These are phyloP conservation scores for Cryptosula pallasiana DNA, from an alignment of 2,888 invertebrate genomes.

Conservation along the genomic window DNA sequence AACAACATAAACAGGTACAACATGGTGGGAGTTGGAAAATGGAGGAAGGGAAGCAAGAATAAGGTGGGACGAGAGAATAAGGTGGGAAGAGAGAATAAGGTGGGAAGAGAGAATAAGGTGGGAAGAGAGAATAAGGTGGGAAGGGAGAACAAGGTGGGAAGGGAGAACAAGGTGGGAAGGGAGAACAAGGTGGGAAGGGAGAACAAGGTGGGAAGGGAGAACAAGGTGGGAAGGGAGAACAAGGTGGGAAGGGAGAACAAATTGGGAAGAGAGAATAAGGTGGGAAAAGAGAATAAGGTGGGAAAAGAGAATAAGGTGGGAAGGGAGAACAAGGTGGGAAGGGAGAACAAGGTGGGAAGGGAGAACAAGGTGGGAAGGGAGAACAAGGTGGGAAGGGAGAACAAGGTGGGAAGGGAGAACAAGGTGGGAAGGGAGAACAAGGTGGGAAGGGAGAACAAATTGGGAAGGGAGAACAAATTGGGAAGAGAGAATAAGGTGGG, in stretches of 20 bases:
- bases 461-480: too few species aligned
- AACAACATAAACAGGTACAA: too few species aligned
- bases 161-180: constrained; percentile 2
- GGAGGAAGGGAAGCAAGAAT: neutral
- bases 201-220: neutral
- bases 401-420: too few species aligned
- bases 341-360: constrained; percentile 2
- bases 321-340: neutral
- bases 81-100: neutral
- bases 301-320: too few species aligned
- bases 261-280: too few species aligned
- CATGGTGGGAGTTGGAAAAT: too few species aligned
- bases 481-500: too few species aligned
- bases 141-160: neutral
- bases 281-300: too few species aligned
- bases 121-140: neutral
- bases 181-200: neutral
- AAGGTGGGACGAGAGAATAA: neutral
- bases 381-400: neutral
- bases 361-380: too few species aligned
- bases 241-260: too few species aligned
- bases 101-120: neutral
- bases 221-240: neutral
- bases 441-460: constrained; percentile 10
- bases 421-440: neutral